Percentiles rank a stretch among this genome's conserved stretches.
phyloP scores from a whole-genome alignment of 2,888 invertebrate species.

The Xylota sylvarum region DNA sequence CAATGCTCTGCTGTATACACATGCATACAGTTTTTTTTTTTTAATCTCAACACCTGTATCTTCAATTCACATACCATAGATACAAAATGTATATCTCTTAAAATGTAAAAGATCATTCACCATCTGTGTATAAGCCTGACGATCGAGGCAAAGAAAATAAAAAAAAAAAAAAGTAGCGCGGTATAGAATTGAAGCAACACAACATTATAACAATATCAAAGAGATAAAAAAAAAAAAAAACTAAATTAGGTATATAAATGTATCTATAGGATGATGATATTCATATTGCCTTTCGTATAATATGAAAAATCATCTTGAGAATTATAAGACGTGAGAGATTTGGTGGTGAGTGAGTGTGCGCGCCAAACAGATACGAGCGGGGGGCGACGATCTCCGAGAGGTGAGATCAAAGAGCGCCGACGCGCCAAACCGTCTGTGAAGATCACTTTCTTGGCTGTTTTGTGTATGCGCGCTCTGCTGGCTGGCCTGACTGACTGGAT shows the following conservation, averaged over 20 bases:
- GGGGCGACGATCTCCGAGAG: constrained; percentile 41
- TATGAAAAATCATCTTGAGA: constrained; percentile 76
- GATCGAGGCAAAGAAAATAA: constrained; percentile 45
- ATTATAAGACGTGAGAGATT: constrained; percentile 76
- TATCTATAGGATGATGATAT: constrained; percentile 71
- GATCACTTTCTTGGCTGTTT: constrained; percentile 67
- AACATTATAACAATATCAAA: constrained; percentile 64
- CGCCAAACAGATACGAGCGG: constrained; percentile 37
- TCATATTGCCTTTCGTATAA: constrained; percentile 65
- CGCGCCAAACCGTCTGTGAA: constrained; percentile 77
- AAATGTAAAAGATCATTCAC: constrained; percentile 66
- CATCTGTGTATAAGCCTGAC: constrained; percentile 69
- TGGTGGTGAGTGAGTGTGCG: constrained; percentile 73
- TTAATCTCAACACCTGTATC: constrained; percentile 72
- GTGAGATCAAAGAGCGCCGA: constrained; percentile 75
- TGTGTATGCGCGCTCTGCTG: constrained; percentile 12
- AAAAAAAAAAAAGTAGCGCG: constrained; percentile 42
- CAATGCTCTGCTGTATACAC: constrained; percentile 22
- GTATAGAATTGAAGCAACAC: constrained; percentile 66
- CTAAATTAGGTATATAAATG: constrained; percentile 68
- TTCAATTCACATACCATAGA: constrained; percentile 38
- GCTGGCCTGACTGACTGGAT: constrained; percentile 24
- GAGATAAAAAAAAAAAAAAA: constrained; percentile 17
- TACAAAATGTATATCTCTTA: constrained; percentile 49
- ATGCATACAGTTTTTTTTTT: neutral